These are phyloP conservation scores for Eidolon dupreanum DNA, from an alignment of 2,797 vertebrate genomes.

Conservation along the genomic window DNA sequence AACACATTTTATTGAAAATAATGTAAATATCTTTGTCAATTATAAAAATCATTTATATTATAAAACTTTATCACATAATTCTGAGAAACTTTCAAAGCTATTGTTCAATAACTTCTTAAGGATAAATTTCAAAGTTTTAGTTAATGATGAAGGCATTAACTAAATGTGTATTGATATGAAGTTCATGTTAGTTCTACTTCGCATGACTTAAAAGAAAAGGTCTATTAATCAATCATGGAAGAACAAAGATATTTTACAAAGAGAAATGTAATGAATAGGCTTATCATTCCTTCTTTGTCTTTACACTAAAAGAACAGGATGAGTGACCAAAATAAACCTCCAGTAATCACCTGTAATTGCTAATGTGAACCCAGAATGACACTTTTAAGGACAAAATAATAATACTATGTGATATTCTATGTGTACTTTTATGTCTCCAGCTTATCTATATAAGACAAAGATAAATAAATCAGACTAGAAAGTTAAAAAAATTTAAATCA, in stretches of 20 bases:
- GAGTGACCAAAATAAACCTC: slow-evolving; percentile 68
- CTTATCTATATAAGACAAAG: slow-evolving; percentile 21
- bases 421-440: slow-evolving; percentile 42
- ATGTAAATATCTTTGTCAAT: slow-evolving; percentile 78
- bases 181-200: slow-evolving; percentile 79
- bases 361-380: slow-evolving; percentile 63
- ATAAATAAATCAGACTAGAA: slow-evolving; percentile 64
- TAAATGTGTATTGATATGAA: not conserved
- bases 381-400: slow-evolving; percentile 53
- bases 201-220: slow-evolving; percentile 74
- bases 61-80: slow-evolving; percentile 45
- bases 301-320: slow-evolving; percentile 61
- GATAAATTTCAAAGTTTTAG: slow-evolving; percentile 31
- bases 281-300: slow-evolving; percentile 72
- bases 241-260: slow-evolving; percentile 68
- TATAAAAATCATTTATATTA: slow-evolving; percentile 79
- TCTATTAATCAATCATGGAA: slow-evolving; percentile 71
- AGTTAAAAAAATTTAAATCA: slow-evolving; percentile 55
- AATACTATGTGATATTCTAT: not conserved
- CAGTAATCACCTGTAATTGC: slow-evolving; percentile 65
- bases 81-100: slow-evolving; percentile 41
- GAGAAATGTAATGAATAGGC: slow-evolving; percentile 65
- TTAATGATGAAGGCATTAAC: not conserved
- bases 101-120: not conserved
- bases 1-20: slow-evolving; percentile 78